These are phyloP conservation scores for Fopius arisanus DNA, from an alignment of 1,140 invertebrate species.

Conservation along the genomic window DNA sequence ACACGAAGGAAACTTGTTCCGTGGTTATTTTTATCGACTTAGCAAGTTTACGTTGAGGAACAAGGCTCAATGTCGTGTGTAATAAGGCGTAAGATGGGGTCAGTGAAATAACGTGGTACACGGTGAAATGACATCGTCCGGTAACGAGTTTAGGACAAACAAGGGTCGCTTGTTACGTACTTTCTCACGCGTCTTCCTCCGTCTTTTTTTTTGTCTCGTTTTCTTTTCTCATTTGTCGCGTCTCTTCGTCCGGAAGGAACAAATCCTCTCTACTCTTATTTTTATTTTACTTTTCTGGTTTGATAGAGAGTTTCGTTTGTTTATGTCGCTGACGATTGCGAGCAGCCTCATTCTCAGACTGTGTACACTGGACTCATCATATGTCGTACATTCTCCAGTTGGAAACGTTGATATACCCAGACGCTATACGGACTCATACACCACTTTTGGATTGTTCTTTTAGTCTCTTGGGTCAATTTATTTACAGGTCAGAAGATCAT, in stretches of 20 bases:
- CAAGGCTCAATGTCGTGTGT: background rate
- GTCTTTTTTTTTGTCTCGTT: background rate
- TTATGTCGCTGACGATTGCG: background rate
- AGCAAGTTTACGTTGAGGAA: constrained; percentile 13
- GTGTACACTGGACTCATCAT: background rate
- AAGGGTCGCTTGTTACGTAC: constrained; percentile 38
- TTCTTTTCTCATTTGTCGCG: background rate
- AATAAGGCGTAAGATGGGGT: background rate
- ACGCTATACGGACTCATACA: background rate
- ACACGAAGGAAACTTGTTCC: background rate
- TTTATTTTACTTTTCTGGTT: background rate
- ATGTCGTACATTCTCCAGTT: background rate
- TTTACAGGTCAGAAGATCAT: background rate
- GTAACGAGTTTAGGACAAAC: constrained; percentile 43
- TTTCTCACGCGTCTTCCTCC: background rate
- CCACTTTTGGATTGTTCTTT: background rate
- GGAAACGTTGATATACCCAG: background rate
- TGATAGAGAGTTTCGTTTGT: background rate
- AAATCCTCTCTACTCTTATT: background rate
- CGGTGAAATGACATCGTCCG: constrained; percentile 6
- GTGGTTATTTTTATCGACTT: constrained; percentile 24
- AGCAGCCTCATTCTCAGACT: background rate
- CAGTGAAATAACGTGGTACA: background rate
- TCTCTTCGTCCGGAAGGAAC: background rate
- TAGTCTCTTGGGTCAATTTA: background rate